A percentile compares a stretch with the other conserved stretches of the same genome.
Evolutionary conservation across 2,888 invertebrate genomes (phyloP).

Genomic region (Troides oblongomaculatus): DNA sequence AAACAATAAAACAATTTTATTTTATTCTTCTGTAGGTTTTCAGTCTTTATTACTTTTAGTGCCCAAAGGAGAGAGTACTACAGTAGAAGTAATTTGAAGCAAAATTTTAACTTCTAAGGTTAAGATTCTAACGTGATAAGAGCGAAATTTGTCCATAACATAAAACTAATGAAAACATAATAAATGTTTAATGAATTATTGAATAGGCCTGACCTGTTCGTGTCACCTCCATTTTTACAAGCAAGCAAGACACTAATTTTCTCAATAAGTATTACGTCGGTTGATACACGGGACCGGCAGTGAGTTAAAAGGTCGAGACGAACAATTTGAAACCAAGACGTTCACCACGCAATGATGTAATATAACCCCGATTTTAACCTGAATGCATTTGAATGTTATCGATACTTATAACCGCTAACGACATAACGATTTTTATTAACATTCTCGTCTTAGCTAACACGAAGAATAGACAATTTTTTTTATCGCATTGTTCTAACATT

Average conservation of each 20-base stretch:
- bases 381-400: constrained; percentile 31
- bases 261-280: neutral
- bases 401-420: constrained; percentile 8
- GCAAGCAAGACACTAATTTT: neutral
- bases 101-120: neutral
- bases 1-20: too few relatives aligned
- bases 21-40: too few relatives aligned
- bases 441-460: too few relatives aligned
- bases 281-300: neutral
- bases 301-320: constrained; percentile 36
- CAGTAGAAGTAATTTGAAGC: too few relatives aligned
- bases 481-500: neutral
- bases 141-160: too few relatives aligned
- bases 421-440: neutral
- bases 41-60: too few relatives aligned
- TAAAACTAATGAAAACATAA: neutral
- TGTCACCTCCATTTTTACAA: neutral
- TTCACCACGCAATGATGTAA: constrained; percentile 36
- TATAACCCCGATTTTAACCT: constrained; percentile 33
- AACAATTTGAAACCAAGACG: constrained; percentile 34
- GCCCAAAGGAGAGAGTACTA: too few relatives aligned
- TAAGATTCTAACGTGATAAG: neutral
- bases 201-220: neutral
- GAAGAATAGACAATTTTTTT: neutral
- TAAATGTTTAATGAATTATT: neutral